Base-by-base conservation (phyloP, 2,888 invertebrate genomes). In the Trilocha varians region DNA sequence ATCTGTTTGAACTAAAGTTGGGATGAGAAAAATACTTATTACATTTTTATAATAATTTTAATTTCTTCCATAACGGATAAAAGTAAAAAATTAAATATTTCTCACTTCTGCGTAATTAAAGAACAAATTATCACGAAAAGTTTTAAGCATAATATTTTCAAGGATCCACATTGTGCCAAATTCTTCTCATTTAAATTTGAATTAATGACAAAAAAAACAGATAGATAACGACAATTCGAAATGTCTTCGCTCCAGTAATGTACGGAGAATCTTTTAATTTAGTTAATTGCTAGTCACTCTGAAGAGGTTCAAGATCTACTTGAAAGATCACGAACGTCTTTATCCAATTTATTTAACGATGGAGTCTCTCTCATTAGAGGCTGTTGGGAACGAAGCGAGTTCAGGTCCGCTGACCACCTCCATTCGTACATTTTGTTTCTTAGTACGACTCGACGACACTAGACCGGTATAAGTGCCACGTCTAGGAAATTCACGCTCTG, bases 261-360 rank as follows among this genome's bases (percentile, higher is more conserved):
- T 68, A 76, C 78, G 75, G 73, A 76, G 74, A 78, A 74, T 84
- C 82, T 84, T 83, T 84, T 83, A 83, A 83, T 85, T 85, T 80
- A 79, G 76, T 80, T 84, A 84, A 84, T 85, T 82, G 82, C 77
- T 70, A 82, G 79, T 82, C 78, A 77, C 79, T 71, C 72, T 72
- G 70, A 69, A 82, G 80, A 73, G 74, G 70, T 76, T 82, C 68
- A 74, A 83, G 82, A 74, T 72, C 78, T 77, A 80, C 82, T 80
- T 75, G 74, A 85, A 78, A 83, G 82, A 80, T 84, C 84, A 80
- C 74, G 79, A 74, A 78, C 77, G 84, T 85, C 84, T 84, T 84
- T 84, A 83, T 83, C 82, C 84, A 84, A 85, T 85, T 84, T 84
- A 79, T 85, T 83, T 84, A 85, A 85, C 80, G 84, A 84, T 69